Conservation (phyloP, 2,888 invertebrate genomes). For the Pyrrhia umbra region DNA sequence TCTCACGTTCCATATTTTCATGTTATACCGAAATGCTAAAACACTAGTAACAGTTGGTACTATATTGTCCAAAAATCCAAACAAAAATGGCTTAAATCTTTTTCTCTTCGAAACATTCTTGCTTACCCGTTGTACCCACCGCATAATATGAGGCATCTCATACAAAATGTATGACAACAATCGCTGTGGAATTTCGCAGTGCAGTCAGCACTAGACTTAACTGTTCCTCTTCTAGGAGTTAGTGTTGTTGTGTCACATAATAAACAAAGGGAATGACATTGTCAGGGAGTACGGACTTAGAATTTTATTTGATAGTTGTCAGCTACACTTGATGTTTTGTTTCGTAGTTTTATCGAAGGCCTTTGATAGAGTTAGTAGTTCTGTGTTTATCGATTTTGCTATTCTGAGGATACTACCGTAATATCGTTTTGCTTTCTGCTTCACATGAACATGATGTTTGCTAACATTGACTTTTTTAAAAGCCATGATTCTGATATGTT, state of each 20-base stretch:
- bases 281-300: slow-evolving; percentile 15
- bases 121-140: slow-evolving; percentile 26
- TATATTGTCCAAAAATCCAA: slow-evolving; percentile 19
- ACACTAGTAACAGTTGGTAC: background rate
- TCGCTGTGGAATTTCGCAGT: slow-evolving; percentile 52
- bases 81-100: slow-evolving; percentile 7
- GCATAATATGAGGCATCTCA: slow-evolving; percentile 47
- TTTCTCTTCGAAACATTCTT: slow-evolving; percentile 26
- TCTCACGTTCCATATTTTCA: background rate
- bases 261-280: slow-evolving; percentile 26
- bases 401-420: too few species aligned
- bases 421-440: background rate
- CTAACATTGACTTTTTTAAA: background rate
- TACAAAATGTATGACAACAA: slow-evolving; percentile 63
- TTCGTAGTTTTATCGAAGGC: slow-evolving; percentile 3
- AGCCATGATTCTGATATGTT: too few species aligned
- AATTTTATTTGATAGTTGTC: slow-evolving; percentile 41
- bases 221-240: slow-evolving; percentile 37
- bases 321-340: slow-evolving; percentile 33
- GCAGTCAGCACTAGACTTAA: slow-evolving; percentile 40
- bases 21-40: background rate
- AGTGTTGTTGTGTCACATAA: slow-evolving; percentile 30
- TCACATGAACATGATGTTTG: background rate
- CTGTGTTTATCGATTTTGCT: slow-evolving; percentile 1
- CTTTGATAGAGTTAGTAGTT: background rate